phyloP scores from a whole-genome alignment of 2,888 invertebrate species.

The Xiphydria camelus region DNA sequence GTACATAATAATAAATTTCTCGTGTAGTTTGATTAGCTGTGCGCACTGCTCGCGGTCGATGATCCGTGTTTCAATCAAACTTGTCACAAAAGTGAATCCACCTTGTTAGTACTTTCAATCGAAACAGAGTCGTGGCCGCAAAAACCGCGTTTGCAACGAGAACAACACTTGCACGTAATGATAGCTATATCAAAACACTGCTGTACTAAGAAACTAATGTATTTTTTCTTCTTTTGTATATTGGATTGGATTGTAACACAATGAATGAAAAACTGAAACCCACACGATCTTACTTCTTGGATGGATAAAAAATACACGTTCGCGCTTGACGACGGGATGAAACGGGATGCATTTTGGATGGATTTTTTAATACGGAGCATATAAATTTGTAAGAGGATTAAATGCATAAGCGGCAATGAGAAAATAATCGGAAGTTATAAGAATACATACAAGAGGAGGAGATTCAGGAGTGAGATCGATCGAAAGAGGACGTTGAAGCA shows the following conservation, averaged over 20 bases:
- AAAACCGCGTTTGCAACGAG: constrained; percentile 36
- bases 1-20: too few relatives aligned
- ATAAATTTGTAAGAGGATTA: constrained; percentile 45
- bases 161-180: constrained; percentile 3
- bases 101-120: too few relatives aligned
- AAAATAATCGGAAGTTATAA: constrained; percentile 21
- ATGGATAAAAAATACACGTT: constrained; percentile 54
- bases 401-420: constrained; percentile 12
- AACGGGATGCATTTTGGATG: constrained; percentile 36
- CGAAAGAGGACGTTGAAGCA: constrained; percentile 18
- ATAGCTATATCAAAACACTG: neutral
- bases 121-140: constrained; percentile 30
- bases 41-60: too few relatives aligned
- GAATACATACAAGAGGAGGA: constrained; percentile 24
- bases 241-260: constrained; percentile 59
- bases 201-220: constrained; percentile 49
- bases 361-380: constrained; percentile 44
- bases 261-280: constrained; percentile 59
- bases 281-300: constrained; percentile 58
- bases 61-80: too few relatives aligned
- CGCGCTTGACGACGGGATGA: constrained; percentile 45
- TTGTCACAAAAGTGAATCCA: too few relatives aligned
- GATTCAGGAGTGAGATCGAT: constrained; percentile 26
- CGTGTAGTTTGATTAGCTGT: too few relatives aligned
- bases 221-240: constrained; percentile 60